Conservation (phyloP, 1,140 invertebrate species). For the Saccostrea echinata region DNA sequence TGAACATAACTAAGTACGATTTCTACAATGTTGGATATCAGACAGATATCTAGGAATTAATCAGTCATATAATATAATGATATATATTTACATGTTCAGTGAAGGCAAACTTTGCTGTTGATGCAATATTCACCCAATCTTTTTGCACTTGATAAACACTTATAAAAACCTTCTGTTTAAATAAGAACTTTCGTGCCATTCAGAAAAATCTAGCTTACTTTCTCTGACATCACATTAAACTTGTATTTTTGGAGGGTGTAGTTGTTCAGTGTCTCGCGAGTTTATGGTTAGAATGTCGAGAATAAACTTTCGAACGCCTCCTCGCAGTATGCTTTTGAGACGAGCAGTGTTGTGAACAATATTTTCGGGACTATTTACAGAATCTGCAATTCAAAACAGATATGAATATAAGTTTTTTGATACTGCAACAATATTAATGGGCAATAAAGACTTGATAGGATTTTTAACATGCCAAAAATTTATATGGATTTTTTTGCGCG, state of each 20-base stretch:
- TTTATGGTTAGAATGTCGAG: slow-evolving; percentile 7
- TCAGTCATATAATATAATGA: no score
- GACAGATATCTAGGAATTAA: no score
- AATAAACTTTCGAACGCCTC: slow-evolving; percentile 6
- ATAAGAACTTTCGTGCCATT: not conserved
- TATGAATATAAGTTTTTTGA: slow-evolving; percentile 16
- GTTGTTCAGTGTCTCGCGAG: not conserved
- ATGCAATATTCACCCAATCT: not conserved
- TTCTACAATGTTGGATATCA: no score
- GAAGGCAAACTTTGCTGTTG: not conserved
- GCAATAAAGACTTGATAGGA: slow-evolving; percentile 32
- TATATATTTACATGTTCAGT: no score
- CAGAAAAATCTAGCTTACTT: not conserved
- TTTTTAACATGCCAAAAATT: slow-evolving; percentile 24
- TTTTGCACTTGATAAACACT: not conserved
- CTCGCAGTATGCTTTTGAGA: not conserved
- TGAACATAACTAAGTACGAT: no score
- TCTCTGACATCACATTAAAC: not conserved
- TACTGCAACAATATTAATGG: slow-evolving; percentile 1
- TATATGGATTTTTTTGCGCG: slow-evolving; percentile 1
- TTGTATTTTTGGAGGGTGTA: not conserved
- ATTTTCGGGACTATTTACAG: slow-evolving; percentile 21
- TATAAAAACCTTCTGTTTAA: not conserved
- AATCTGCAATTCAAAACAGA: slow-evolving; percentile 35
- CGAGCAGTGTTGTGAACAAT: not conserved